Percentiles rank a stretch among this genome's conserved stretches.
phyloP scores from a whole-genome alignment of 2,888 invertebrate species.

The Fabriciana adippe region DNA sequence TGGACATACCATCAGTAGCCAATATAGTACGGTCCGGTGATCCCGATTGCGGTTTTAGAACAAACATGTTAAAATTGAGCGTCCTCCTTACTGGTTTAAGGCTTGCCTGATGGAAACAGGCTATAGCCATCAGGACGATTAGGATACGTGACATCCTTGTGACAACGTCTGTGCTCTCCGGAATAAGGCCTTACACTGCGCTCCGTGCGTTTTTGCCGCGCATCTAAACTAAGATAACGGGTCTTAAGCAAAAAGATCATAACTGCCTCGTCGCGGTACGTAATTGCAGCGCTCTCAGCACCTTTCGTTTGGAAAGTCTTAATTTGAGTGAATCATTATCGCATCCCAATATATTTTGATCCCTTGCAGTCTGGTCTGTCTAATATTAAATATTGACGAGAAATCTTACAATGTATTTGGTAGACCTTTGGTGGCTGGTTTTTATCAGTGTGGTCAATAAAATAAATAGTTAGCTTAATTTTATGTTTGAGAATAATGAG shows the following conservation, averaged over 20 bases:
- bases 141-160: constrained; percentile 53
- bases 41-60: constrained; percentile 64
- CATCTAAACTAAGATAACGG: constrained; percentile 77
- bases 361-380: constrained; percentile 29
- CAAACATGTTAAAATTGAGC: constrained; percentile 76
- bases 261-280: constrained; percentile 68
- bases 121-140: constrained; percentile 56
- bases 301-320: constrained; percentile 81
- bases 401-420: constrained; percentile 13
- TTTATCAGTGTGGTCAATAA: constrained; percentile 5
- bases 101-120: constrained; percentile 55
- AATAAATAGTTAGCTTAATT: not conserved
- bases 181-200: constrained; percentile 65
- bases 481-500: not conserved
- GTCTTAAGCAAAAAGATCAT: constrained; percentile 77
- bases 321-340: constrained; percentile 67
- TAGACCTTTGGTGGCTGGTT: constrained; percentile 2
- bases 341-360: constrained; percentile 46
- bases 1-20: constrained; percentile 70
- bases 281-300: constrained; percentile 76
- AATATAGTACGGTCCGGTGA: constrained; percentile 59
- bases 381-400: not conserved
- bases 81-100: constrained; percentile 67
- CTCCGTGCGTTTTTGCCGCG: constrained; percentile 64
- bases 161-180: constrained; percentile 60